Evolutionary conservation across 2,888 invertebrate species (phyloP).

Genomic region (Argyresthia goedartella): DNA sequence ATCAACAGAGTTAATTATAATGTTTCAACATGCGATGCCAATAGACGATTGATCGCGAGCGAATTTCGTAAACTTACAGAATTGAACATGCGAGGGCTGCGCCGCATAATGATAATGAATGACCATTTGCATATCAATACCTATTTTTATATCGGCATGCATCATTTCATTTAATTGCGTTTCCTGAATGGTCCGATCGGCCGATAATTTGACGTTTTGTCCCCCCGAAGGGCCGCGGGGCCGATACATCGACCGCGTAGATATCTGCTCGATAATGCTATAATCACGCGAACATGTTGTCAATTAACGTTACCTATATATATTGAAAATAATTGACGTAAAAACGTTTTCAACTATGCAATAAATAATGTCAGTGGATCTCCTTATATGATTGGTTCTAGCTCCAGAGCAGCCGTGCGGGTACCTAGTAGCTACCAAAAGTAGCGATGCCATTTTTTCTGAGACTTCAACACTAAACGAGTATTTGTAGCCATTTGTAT

Average conservation of each 20-base stretch:
- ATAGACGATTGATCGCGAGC: not conserved
- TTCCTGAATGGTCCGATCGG: constrained; percentile 41
- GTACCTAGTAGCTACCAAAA: constrained; percentile 30
- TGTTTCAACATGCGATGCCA: too few relatives aligned
- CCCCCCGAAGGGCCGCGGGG: constrained; percentile 14
- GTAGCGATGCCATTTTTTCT: constrained; percentile 28
- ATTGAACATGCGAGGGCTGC: constrained; percentile 44
- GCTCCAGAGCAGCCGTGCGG: constrained; percentile 17
- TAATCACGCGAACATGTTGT: constrained; percentile 36
- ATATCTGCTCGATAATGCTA: constrained; percentile 40
- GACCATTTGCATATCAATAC: constrained; percentile 63
- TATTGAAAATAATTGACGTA: constrained; percentile 52
- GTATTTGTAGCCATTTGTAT: constrained; percentile 26
- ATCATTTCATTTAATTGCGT: constrained; percentile 65
- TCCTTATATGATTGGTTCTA: constrained; percentile 35
- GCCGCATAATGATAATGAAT: constrained; percentile 45
- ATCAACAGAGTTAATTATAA: too few relatives aligned
- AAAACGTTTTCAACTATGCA: constrained; percentile 45
- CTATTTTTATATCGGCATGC: constrained; percentile 65
- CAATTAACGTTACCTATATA: constrained; percentile 58
- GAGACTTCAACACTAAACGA: constrained; percentile 14
- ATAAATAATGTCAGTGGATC: constrained; percentile 39
- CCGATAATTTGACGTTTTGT: constrained; percentile 28
- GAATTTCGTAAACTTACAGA: constrained; percentile 31
- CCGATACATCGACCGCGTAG: constrained; percentile 4